phyloP scores from a whole-genome alignment of 1,140 invertebrate species.

The Gyrodactylus bullatarudis region DNA sequence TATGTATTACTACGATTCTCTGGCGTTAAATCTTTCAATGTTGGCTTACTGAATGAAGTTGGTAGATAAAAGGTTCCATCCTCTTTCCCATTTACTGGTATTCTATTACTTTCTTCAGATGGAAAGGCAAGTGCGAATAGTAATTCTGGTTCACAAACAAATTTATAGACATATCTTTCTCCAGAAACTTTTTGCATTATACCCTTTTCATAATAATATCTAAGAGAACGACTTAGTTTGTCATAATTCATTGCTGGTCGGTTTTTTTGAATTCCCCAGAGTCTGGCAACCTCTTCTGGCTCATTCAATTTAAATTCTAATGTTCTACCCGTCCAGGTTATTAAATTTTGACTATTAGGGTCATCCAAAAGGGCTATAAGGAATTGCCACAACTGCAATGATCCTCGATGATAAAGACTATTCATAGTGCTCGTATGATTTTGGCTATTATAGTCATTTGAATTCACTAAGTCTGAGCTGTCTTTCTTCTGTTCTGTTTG shows the following conservation, averaged over 20 bases:
- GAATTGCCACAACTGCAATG: constrained; percentile 54
- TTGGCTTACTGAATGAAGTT: not conserved
- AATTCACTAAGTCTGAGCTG: too few species aligned
- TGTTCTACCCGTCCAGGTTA: constrained; percentile 72
- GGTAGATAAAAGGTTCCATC: not conserved
- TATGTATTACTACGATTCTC: not conserved
- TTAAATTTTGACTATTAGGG: constrained; percentile 44
- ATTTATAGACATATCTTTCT: constrained; percentile 73
- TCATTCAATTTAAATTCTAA: constrained; percentile 74
- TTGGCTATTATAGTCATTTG: too few species aligned
- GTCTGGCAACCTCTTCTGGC: constrained; percentile 36
- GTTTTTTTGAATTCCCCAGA: constrained; percentile 30
- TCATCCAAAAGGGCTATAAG: constrained; percentile 57
- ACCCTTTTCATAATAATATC: constrained; percentile 83
- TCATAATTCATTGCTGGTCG: constrained; percentile 85
- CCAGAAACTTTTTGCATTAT: constrained; percentile 32
- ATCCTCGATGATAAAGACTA: not conserved
- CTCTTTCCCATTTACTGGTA: not conserved
- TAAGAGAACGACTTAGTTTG: constrained; percentile 52
- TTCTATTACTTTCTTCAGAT: not conserved
- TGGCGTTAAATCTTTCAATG: not conserved
- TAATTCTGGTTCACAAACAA: constrained; percentile 25
- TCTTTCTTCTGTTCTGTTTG: too few species aligned
- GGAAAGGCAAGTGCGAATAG: not conserved
- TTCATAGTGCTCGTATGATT: too few species aligned